Base-by-base conservation (phyloP, 2,888 invertebrate species). In the Orthosia gothica region DNA sequence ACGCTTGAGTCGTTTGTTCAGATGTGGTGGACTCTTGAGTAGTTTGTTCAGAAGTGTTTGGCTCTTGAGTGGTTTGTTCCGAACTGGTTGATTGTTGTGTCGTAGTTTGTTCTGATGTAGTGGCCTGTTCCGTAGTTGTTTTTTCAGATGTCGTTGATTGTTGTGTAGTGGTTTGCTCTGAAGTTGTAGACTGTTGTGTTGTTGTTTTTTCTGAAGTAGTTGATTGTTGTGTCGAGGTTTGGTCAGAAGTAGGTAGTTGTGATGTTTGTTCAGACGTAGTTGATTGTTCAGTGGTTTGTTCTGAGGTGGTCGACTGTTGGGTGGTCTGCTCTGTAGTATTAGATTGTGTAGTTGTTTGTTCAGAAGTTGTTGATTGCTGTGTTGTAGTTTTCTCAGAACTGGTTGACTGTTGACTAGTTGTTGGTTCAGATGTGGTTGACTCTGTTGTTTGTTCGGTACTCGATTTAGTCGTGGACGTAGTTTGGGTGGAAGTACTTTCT, bases 381-480 rank as follows among this genome's bases (percentile, higher is more conserved):
- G 76, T 71, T 15, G 76, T 79, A 13, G 68, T 58, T 58, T 80
- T 73, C 63, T 18, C 59, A 0, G 80, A 40, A 11, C 62, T 79
- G 1, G 79, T 62, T 0, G 79, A 58, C 9, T 72, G 11, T 72
- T 79, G 79, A n/a, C 58, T 78, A 1, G 80, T 76, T 15, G 72
- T 65, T 86, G 40, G 83, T 80, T 47, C 77, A 61, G 79, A 62
- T 49, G 77, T 71, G 0, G 68, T 70, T 1, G 70, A 73, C 63
- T 84, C 65, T 69, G 85, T 88, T 3, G 83, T 80, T 71, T 83
- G 74, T 73, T 87, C 73, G 18, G 84, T 85, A 18, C 88, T 88
- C 3, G 87, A 76, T 77, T 87, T 75, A 18, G 84, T 81, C 3
- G 89, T 91, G 5, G 90, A 86, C 80, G 85, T 82, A 40, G 82